Evolutionary conservation across 2,113 vertebrate genomes (phyloP).

Genomic region (Gallinago undulata): DNA sequence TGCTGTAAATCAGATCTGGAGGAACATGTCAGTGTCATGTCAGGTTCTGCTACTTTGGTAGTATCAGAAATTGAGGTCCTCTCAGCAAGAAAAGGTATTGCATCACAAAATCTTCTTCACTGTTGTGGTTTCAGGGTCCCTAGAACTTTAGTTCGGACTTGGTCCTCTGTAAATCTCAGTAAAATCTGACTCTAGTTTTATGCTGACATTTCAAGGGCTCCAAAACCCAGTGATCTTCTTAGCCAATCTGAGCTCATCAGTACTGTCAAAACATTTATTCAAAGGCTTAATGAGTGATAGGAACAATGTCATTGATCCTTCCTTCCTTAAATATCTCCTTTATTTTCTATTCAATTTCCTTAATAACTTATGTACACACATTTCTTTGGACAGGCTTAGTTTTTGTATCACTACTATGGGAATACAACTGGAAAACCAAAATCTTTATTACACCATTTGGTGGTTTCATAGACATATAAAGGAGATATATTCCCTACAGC

Average conservation of each 20-base stretch:
- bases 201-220: slow-evolving; percentile 22
- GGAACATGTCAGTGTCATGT: slow-evolving; percentile 19
- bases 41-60: not conserved
- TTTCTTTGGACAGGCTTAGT: not conserved
- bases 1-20: slow-evolving; percentile 25
- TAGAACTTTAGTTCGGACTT: not conserved
- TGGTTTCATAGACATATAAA: not conserved
- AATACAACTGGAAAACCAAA: not conserved
- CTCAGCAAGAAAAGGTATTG: not conserved
- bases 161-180: not conserved
- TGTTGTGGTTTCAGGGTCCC: not conserved
- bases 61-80: not conserved
- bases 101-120: not conserved
- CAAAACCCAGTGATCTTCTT: not conserved
- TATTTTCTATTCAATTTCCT: not conserved
- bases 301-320: not conserved
- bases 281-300: not conserved
- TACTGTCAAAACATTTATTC: not conserved
- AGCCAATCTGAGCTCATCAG: not conserved
- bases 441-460: not conserved
- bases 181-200: not conserved
- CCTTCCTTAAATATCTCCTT: not conserved
- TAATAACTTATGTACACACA: not conserved
- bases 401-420: not conserved
- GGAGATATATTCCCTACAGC: not conserved